Base-by-base conservation (phyloP, 2,113 vertebrate genomes). In the Coturnix japonica region DNA sequence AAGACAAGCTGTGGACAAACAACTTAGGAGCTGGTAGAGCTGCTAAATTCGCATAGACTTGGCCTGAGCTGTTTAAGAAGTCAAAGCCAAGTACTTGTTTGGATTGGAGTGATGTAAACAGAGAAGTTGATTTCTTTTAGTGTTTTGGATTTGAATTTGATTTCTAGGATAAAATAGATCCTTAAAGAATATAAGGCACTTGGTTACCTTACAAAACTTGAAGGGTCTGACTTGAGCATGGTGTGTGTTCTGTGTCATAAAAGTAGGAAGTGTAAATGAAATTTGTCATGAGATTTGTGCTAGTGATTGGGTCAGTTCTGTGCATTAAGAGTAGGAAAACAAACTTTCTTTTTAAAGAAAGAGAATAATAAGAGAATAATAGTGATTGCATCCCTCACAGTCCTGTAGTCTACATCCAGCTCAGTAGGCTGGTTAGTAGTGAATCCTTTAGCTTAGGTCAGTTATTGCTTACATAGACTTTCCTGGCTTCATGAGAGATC, bases 201-300 rank as follows among this genome's bases (percentile, higher is more conserved):
- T 23, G 46, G 30, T 67, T 72, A 6, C 8, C 61, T 13, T 59
- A 12, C 20, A 2, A 5, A 2, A 4, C 4, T 70, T 0, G 65
- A 13, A 67, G 25, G 71, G 31, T 47, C 37, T 51, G 43, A 39
- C 41, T 49, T 37, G 73, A 74, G 22, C 19, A 4, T 11, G 14
- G 4, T 0, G 0, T 30, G 8, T 49, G 33, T 47, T 43, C 4
- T 2, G 2, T n/a, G 30, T 57, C 57, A 39, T 20, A 43, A 23
- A 64, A 67, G 9, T 16, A 56, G 37, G 46, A 60, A 69, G 31
- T 1, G 4, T 15, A 49, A 51, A 69, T 43, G 49, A 37, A 33
- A 37, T 56, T 7, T 30, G 13, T 19, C 2, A 2, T 43, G 43
- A 49, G 23, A 49, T 35, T 20, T 10, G 19, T 4, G 5, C 53